Conservation (phyloP, 2,888 invertebrate genomes). For the Anoplius nigerrimus region DNA sequence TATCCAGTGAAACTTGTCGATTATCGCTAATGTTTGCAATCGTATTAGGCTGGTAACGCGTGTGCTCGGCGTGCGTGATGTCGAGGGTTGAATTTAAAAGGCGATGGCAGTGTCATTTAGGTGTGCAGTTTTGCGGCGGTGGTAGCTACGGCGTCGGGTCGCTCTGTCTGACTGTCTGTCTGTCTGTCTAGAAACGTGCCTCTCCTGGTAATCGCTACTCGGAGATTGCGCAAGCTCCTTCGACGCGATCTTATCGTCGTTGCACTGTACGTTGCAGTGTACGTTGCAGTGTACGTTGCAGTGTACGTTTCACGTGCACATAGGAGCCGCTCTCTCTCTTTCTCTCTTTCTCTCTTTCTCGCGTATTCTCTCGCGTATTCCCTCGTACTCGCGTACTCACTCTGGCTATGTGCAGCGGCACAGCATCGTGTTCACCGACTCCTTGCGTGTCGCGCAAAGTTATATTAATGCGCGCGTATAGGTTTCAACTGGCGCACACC, state of each 20-base stretch:
- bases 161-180: slow-evolving; percentile 26
- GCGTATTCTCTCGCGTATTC: neutral
- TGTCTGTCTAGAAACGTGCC: slow-evolving; percentile 36
- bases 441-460: neutral
- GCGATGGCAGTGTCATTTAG: slow-evolving; percentile 6
- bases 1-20: too few species aligned
- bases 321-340: slow-evolving; percentile 15
- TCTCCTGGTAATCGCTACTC: slow-evolving; percentile 52
- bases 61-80: slow-evolving; percentile 2
- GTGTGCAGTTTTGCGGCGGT: too few species aligned
- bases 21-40: too few species aligned
- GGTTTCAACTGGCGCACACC: neutral
- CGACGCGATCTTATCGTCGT: slow-evolving; percentile 52
- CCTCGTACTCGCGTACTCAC: neutral
- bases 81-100: too few species aligned
- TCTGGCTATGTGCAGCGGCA: slow-evolving; percentile 10
- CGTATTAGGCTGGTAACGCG: neutral
- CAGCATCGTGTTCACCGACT: neutral
- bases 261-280: too few species aligned
- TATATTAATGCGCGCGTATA: neutral
- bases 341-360: slow-evolving; percentile 6
- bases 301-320: slow-evolving; percentile 12
- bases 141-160: slow-evolving; percentile 39
- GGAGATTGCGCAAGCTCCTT: slow-evolving; percentile 57
- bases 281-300: slow-evolving; percentile 18